Percentiles rank a stretch among this genome's conserved stretches.
Conservation (phyloP, 2,888 invertebrate genomes). For the Zaprionus obscuricornis region DNA sequence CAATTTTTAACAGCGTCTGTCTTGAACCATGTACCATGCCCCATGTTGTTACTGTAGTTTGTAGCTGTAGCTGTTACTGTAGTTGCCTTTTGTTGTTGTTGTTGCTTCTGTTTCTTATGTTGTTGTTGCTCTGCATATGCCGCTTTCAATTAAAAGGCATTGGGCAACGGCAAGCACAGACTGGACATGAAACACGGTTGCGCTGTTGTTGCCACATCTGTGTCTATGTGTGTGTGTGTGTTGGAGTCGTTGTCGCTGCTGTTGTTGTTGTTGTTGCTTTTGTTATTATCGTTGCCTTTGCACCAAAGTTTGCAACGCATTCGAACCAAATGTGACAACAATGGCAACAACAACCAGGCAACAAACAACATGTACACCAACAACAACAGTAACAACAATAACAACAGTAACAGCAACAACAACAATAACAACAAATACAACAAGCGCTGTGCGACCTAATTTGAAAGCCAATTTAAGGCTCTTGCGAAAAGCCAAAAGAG, state of each 20-base stretch:
- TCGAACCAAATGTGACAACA: constrained; percentile 72
- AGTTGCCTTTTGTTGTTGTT: constrained; percentile 15
- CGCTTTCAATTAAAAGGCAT: constrained; percentile 76
- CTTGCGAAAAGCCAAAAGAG: constrained; percentile 27
- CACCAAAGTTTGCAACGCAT: constrained; percentile 52
- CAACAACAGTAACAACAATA: constrained; percentile 21
- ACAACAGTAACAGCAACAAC: constrained; percentile 21
- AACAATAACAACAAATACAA: constrained; percentile 22
- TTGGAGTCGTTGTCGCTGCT: constrained; percentile 25
- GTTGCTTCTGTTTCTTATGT: constrained; percentile 21
- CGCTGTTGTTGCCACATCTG: constrained; percentile 41
- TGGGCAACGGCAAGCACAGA: constrained; percentile 48
- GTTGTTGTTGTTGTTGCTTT: constrained; percentile 12
- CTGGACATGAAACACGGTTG: constrained; percentile 24
- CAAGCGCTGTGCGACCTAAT: constrained; percentile 54
- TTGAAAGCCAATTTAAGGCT: constrained; percentile 66
- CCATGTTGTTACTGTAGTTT: constrained; percentile 5
- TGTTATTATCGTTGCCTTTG: constrained; percentile 26
- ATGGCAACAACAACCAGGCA: constrained; percentile 40
- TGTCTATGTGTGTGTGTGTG: constrained; percentile 19
- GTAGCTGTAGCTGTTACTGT: constrained; percentile 13
- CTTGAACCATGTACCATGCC: constrained; percentile 13
- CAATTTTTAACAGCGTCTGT: constrained; percentile 71
- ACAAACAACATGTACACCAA: constrained; percentile 38
- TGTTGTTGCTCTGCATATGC: constrained; percentile 62